Base-by-base conservation (phyloP, 1,140 invertebrate species). In the Sarcophaga peregrina region DNA sequence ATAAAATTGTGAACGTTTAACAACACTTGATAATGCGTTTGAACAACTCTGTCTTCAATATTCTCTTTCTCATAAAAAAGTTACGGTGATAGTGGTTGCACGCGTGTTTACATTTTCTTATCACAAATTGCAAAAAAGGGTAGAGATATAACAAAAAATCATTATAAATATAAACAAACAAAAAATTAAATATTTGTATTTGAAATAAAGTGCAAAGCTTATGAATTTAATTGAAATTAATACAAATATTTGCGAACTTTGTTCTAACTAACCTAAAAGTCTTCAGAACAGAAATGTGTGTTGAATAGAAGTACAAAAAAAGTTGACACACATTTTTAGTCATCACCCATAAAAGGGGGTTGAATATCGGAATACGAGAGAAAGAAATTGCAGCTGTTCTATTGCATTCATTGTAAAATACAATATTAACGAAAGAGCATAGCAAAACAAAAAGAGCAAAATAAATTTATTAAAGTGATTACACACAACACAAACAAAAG, bases 371-470 rank as follows among this genome's bases (percentile, higher is more conserved):
- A 37, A 37, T 37, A 37, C 25, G 25, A 6, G 62, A n/a, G 17
- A 20, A n/a, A 68, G 17, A 68, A 68, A 68, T 8, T 20, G 17
- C 54, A 62, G 54, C 54, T 62, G 54, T 5, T 52, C 5, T 62
- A 68, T 20, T 68, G 62, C 62, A 68, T 68, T 68, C 20, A 37
- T 37, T 37, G 25, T 37, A 37, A 37, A 37, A 37, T 37, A 37
- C 25, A 37, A 37, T 20, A 78, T 9, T n/a, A 52, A 80, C 47
- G 82, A 83, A 83, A 7, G 25, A 17, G 47, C 48, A 20, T 80
- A 83, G 78, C 78, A 83, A 83, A 81, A 83, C 83, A 83, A 74
- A 83, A 58, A 48, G 11, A 25, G 17, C 74, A 83, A 78, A 15
- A 20, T 20, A 25, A 25, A 72, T 72, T 17, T 20, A 72, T 72